Evolutionary conservation across 2,113 vertebrate genomes (phyloP).

Genomic region (Sinocyclocheilus anshuiensis): DNA sequence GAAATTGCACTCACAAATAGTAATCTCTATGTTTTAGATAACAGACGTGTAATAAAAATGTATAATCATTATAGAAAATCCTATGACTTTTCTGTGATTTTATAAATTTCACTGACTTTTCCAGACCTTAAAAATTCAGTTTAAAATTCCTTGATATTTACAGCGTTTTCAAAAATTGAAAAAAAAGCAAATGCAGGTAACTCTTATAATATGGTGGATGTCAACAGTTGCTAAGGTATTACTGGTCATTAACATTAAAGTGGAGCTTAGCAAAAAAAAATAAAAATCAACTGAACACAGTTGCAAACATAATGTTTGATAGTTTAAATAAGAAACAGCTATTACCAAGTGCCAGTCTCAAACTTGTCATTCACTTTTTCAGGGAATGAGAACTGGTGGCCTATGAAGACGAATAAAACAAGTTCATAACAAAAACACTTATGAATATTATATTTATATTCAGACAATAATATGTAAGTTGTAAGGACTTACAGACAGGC

Average conservation of each 20-base stretch:
- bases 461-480: neutral
- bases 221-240: neutral
- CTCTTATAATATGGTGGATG: neutral
- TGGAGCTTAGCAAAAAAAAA: neutral
- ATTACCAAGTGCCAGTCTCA: constrained; percentile 96
- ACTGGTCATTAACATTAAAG: neutral
- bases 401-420: constrained; percentile 67
- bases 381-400: constrained; percentile 85
- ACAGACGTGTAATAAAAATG: neutral
- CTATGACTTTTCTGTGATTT: neutral
- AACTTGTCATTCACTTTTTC: constrained; percentile 96
- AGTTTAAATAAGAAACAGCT: constrained; percentile 35
- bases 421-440: neutral
- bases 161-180: neutral
- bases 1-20: neutral
- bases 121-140: too few relatives aligned
- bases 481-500: constrained; percentile 77
- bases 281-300: neutral
- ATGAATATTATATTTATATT: neutral
- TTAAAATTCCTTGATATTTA: neutral
- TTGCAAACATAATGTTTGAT: neutral
- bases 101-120: too few relatives aligned
- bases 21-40: neutral
- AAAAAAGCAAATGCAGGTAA: too few relatives aligned
- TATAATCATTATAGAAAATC: neutral